A percentile compares a stretch with the other conserved stretches of the same genome.
These are phyloP conservation scores for Sus cebifrons DNA, from an alignment of 2,797 vertebrate species.

Conservation along the genomic window DNA sequence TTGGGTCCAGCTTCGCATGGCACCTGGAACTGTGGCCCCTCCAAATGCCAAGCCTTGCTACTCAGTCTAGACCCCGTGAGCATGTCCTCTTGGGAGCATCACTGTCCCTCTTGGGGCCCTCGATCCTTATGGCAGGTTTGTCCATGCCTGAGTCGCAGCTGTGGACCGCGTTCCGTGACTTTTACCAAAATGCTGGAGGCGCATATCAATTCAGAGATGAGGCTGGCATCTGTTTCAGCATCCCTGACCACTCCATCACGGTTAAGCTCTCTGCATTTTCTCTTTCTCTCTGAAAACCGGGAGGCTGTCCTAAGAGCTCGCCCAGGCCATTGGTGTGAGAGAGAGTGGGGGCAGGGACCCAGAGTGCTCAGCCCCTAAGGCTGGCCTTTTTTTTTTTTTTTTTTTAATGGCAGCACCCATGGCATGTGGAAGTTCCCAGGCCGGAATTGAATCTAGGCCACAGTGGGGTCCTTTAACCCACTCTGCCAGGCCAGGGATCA, in stretches of 20 bases:
- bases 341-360: background rate
- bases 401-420: no score
- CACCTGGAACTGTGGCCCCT: background rate
- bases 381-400: background rate
- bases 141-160: background rate
- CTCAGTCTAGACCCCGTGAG: background rate
- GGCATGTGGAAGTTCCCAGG: no score
- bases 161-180: slow-evolving; percentile 1
- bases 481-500: no score
- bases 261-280: background rate
- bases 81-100: background rate
- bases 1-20: background rate
- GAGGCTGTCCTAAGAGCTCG: slow-evolving; percentile 7
- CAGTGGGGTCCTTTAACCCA: no score
- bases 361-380: background rate
- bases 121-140: background rate
- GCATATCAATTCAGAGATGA: background rate
- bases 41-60: background rate
- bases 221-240: background rate
- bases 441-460: no score
- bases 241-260: background rate
- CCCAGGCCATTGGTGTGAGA: background rate
- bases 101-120: background rate
- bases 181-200: background rate
- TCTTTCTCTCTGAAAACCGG: slow-evolving; percentile 31